Evolutionary conservation across 2,888 invertebrate genomes (phyloP).

Genomic region (Sisyra terminalis): DNA sequence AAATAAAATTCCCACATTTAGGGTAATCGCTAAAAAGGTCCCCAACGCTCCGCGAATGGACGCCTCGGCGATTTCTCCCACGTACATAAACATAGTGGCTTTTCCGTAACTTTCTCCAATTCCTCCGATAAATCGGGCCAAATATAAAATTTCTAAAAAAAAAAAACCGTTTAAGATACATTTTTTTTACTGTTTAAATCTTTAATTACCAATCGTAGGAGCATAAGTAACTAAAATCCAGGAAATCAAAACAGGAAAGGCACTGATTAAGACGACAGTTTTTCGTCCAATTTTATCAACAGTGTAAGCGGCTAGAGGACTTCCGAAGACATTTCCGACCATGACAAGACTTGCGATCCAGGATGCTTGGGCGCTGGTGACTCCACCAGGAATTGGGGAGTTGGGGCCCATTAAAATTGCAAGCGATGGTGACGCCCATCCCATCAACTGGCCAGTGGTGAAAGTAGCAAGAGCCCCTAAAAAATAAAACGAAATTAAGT

Average conservation of each 20-base stretch:
- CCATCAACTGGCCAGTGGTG: slow-evolving; percentile 8
- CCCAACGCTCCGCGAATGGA: slow-evolving; percentile 6
- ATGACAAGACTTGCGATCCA: slow-evolving; percentile 5
- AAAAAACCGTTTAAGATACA: too few species aligned
- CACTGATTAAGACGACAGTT: slow-evolving; percentile 2
- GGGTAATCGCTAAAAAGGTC: slow-evolving; percentile 6
- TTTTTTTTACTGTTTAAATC: not conserved
- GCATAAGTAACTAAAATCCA: slow-evolving; percentile 5
- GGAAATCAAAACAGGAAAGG: slow-evolving; percentile 3
- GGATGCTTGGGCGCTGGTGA: slow-evolving; percentile 1
- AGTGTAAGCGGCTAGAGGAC: slow-evolving; percentile 1
- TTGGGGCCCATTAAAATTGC: not conserved
- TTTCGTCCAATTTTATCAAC: slow-evolving; percentile 5
- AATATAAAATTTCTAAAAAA: slow-evolving; percentile 7
- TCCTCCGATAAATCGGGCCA: slow-evolving; percentile 5
- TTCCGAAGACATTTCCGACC: slow-evolving; percentile 4
- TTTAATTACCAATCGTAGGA: not conserved
- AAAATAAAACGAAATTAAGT: not conserved
- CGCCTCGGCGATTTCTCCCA: slow-evolving; percentile 8
- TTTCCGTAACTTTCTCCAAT: slow-evolving; percentile 8
- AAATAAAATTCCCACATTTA: slow-evolving; percentile 7
- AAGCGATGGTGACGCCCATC: slow-evolving; percentile 7
- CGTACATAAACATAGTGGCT: slow-evolving; percentile 7
- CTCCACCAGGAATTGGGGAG: slow-evolving; percentile 1
- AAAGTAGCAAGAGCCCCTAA: slow-evolving; percentile 7